Percentiles rank a stretch among this genome's conserved stretches.
These are phyloP conservation scores for Pogonophryne albipinna DNA, from an alignment of 2,797 vertebrate genomes.

Conservation along the genomic window DNA sequence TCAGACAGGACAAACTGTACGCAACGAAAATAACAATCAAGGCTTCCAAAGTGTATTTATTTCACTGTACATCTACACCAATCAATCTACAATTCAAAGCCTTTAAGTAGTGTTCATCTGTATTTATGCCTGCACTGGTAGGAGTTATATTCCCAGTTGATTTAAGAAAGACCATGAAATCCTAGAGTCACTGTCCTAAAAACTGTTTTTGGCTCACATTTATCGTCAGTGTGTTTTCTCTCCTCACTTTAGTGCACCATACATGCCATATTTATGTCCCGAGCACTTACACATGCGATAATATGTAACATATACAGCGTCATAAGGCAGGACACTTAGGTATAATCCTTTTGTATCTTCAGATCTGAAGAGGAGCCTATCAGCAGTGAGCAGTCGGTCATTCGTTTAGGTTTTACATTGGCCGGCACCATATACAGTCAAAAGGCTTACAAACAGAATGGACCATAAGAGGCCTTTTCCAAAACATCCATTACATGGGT, in stretches of 20 bases:
- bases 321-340: slow-evolving; percentile 31
- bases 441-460: slow-evolving; percentile 35
- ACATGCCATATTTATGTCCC: background rate
- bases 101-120: slow-evolving; percentile 18
- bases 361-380: slow-evolving; percentile 59
- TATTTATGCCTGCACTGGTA: background rate
- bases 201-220: slow-evolving; percentile 1
- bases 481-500: slow-evolving; percentile 29
- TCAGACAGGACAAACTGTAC: background rate
- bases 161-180: background rate
- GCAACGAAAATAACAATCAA: slow-evolving; percentile 7
- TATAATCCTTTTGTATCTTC: slow-evolving; percentile 25
- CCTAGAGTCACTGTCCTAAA: background rate
- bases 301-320: background rate
- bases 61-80: background rate
- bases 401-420: slow-evolving; percentile 62
- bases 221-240: slow-evolving; percentile 4
- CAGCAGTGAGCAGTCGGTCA: slow-evolving; percentile 46
- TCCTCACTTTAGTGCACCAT: background rate
- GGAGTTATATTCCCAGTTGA: background rate
- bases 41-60: slow-evolving; percentile 23
- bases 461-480: slow-evolving; percentile 15
- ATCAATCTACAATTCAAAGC: slow-evolving; percentile 16
- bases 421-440: slow-evolving; percentile 64
- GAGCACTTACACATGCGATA: slow-evolving; percentile 8